Percentiles rank a stretch among this genome's conserved stretches.
Evolutionary conservation across 2,888 invertebrate genomes (phyloP).

Genomic region (Periphyllus acericola): DNA sequence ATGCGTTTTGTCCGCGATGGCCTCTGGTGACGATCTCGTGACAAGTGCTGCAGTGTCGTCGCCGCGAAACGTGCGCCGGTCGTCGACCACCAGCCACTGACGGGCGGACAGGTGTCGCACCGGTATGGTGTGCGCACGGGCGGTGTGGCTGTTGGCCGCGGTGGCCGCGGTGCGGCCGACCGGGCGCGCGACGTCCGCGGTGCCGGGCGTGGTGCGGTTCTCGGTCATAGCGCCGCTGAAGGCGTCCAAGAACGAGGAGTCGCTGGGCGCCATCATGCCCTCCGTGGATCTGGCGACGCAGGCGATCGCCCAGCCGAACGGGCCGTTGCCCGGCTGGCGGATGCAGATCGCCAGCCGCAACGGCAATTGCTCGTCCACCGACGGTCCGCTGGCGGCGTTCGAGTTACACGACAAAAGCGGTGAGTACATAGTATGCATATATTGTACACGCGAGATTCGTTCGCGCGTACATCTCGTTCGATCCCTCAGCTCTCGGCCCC

Average conservation of each 20-base stretch:
- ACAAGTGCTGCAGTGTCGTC: neutral
- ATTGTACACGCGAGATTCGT: too few species aligned
- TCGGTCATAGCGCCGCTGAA: conserved; percentile 76
- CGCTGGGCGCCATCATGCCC: conserved; percentile 76
- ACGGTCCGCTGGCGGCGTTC: conserved; percentile 82
- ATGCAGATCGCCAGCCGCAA: conserved; percentile 78
- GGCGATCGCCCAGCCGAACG: conserved; percentile 72
- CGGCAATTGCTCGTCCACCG: conserved; percentile 80
- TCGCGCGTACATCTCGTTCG: too few species aligned
- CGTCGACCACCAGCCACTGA: neutral
- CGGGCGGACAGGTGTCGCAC: neutral
- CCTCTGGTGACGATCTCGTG: too few species aligned
- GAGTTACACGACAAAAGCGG: conserved; percentile 72
- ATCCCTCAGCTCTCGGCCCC: too few species aligned
- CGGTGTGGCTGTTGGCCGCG: neutral
- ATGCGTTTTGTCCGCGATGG: neutral
- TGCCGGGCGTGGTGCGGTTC: conserved; percentile 70
- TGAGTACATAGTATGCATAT: too few species aligned
- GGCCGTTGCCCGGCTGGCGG: conserved; percentile 76
- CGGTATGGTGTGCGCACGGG: neutral
- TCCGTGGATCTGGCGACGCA: conserved; percentile 77
- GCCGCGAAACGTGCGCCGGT: neutral
- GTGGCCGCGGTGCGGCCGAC: neutral
- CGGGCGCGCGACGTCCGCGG: neutral
- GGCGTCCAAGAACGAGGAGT: conserved; percentile 72